These are phyloP conservation scores for Drosophila longiperda DNA, from an alignment of 2,888 invertebrate genomes.

Conservation along the genomic window DNA sequence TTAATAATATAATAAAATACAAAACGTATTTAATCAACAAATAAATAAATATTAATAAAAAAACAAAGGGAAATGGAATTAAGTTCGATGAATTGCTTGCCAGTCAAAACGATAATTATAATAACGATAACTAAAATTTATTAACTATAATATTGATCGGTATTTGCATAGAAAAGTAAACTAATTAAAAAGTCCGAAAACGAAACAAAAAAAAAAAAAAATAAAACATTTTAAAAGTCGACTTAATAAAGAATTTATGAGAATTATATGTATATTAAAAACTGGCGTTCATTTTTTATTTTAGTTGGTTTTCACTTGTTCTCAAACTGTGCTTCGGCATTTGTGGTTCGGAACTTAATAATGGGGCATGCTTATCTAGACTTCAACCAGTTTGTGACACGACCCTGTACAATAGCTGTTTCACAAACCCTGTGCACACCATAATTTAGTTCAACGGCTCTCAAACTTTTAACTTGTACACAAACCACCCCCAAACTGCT, in stretches of 20 bases:
- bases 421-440: not conserved
- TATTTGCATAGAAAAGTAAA: constrained; percentile 78
- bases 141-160: constrained; percentile 63
- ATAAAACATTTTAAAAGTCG: constrained; percentile 80
- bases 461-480: not conserved
- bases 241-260: constrained; percentile 83
- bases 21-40: constrained; percentile 68
- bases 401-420: not conserved
- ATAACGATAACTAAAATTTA: constrained; percentile 60
- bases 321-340: constrained; percentile 4
- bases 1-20: constrained; percentile 67
- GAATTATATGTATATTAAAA: constrained; percentile 78
- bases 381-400: not conserved
- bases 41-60: constrained; percentile 59
- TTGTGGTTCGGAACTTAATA: no score
- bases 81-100: constrained; percentile 43
- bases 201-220: constrained; percentile 38
- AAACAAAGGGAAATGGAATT: constrained; percentile 26
- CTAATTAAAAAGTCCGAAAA: constrained; percentile 64
- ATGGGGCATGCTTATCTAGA: not conserved
- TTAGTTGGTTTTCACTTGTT: not conserved
- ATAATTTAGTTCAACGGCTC: not conserved
- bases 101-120: constrained; percentile 39
- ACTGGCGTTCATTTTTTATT: constrained; percentile 10
- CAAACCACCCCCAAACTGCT: not conserved